These are phyloP conservation scores for Parambassis ranga DNA, from an alignment of 2,797 vertebrate genomes.

Conservation along the genomic window DNA sequence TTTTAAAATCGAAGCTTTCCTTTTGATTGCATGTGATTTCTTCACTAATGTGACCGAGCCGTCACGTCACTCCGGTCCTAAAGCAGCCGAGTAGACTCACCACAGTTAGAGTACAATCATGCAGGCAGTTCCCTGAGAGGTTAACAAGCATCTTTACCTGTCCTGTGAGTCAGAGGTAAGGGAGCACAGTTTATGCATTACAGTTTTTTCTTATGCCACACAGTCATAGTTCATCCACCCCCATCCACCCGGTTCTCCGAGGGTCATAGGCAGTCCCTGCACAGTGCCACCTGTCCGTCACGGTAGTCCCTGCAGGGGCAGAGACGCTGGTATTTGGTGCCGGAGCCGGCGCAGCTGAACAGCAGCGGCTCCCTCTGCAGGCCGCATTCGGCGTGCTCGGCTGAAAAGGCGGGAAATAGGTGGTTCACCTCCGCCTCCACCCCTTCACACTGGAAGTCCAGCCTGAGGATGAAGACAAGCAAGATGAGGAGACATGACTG, in stretches of 20 bases:
- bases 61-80: constrained; percentile 9
- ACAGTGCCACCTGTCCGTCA: constrained; percentile 91
- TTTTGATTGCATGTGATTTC: constrained; percentile 34
- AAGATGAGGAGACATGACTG: background rate
- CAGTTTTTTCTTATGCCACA: constrained; percentile 1
- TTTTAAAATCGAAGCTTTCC: constrained; percentile 15
- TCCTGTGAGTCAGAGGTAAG: constrained; percentile 28
- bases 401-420: constrained; percentile 88
- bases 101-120: constrained; percentile 69
- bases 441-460: constrained; percentile 87
- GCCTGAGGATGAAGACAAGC: constrained; percentile 66
- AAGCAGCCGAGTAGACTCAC: constrained; percentile 17
- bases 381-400: constrained; percentile 85
- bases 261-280: constrained; percentile 89
- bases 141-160: constrained; percentile 28
- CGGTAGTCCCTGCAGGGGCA: constrained; percentile 93
- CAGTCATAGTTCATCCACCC: no score
- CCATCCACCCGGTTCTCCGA: background rate
- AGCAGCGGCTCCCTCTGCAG: constrained; percentile 92
- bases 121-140: constrained; percentile 78
- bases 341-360: constrained; percentile 91
- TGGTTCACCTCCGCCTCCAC: constrained; percentile 91
- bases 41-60: constrained; percentile 14
- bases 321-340: constrained; percentile 86
- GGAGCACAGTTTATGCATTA: constrained; percentile 8